phyloP scores from a whole-genome alignment of 2,113 vertebrate genomes.

The Hemichromis elongatus region DNA sequence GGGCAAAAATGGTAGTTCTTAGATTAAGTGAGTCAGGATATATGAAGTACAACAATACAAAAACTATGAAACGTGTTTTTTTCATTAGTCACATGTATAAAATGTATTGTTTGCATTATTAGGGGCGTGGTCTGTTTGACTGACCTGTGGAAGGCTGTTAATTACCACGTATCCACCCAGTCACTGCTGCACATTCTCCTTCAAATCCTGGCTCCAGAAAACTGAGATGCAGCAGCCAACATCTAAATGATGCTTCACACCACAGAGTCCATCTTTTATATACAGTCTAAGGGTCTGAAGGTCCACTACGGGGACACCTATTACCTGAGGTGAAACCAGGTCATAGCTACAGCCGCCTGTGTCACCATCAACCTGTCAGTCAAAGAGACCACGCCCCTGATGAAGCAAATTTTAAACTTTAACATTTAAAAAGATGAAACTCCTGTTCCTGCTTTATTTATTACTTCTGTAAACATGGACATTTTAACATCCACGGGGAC shows the following conservation, averaged over 20 bases:
- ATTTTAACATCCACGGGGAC: neutral
- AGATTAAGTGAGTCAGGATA: neutral
- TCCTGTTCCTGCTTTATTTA: rapidly evolving
- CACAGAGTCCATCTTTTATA: neutral
- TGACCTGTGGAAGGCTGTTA: neutral
- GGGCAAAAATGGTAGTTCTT: neutral
- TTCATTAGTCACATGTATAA: neutral
- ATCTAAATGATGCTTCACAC: neutral
- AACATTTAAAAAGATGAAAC: no score
- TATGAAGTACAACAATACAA: neutral
- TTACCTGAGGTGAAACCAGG: neutral
- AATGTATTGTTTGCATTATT: no score
- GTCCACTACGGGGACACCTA: neutral
- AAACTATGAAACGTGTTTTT: neutral
- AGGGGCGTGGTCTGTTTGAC: neutral
- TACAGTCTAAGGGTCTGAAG: neutral
- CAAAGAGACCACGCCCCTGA: neutral
- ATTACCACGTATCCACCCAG: rapidly evolving
- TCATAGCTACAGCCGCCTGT: neutral
- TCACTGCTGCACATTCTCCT: neutral
- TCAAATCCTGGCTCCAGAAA: neutral
- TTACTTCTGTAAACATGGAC: neutral
- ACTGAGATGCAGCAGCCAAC: neutral
- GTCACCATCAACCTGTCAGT: neutral
- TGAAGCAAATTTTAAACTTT: neutral